Base-by-base conservation (phyloP, 2,888 invertebrate genomes). In the Colostygia pectinataria region DNA sequence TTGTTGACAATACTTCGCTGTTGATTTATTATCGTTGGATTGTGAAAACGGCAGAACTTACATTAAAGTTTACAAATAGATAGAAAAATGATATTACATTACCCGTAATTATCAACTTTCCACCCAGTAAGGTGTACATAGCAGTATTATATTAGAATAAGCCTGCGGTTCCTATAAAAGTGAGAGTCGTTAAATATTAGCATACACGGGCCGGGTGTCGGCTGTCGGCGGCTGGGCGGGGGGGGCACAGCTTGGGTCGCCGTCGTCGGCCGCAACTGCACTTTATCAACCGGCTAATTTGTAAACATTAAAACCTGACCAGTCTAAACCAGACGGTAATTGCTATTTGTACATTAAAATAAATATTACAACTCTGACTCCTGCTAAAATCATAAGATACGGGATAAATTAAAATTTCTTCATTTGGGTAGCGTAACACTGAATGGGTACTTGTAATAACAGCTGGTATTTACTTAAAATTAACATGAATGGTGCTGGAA, bases 401-500 rank as follows among this genome's bases (percentile, higher is more conserved):
- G 44, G 31, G 42, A 43, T 39, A 43, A 12, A 29, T 31, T 44
- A 24, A 29, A 24, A 40, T 57, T 50, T 46, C 45, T 55, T 53
- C 41, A 53, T 58, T 55, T 40, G 24, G 25, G 15, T 27, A 53
- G 37, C 10, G 54, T 50, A 42, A 48, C 39, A 44, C n/a, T n/a
- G n/a, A n/a, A n/a, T 28, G 12, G 36, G 24, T 27, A 31, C 40
- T 55, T 61, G 57, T 47, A 46, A 59, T 56, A 60, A 59, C 57
- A 66, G 32, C 31, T 40, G 23, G 48, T 42, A 55, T 44, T 43
- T 56, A 53, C 59, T 59, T 53, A 29, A 59, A 48, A 63, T 64
- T 58, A 53, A 52, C 60, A 62, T 63, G 59, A 55, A 61, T 60
- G 59, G 42, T 45, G 48, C 36, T 53, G 54, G 43, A 59, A 56